These are phyloP conservation scores for Thripadectes ignobilis DNA, from an alignment of 2,797 vertebrate species.

Conservation along the genomic window DNA sequence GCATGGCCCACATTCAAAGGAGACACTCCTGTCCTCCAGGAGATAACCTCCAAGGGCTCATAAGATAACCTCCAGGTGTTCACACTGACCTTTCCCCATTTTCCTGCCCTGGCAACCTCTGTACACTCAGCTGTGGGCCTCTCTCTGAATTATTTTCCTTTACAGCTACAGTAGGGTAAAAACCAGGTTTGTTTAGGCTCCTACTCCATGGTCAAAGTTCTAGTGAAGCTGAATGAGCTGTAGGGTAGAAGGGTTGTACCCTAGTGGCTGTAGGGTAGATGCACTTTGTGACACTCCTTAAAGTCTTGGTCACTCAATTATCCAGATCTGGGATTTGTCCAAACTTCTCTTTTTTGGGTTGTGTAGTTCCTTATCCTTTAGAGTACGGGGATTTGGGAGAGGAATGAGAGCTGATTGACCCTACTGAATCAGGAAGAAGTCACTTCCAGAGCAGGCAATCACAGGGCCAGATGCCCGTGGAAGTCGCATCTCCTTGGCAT, in stretches of 20 bases:
- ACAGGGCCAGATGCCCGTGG: background rate
- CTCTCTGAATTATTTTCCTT: background rate
- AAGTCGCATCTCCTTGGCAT: background rate
- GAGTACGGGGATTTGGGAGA: background rate
- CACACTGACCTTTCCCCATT: background rate
- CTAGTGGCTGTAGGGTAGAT: background rate
- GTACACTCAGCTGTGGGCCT: background rate
- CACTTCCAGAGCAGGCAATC: background rate
- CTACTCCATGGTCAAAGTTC: background rate
- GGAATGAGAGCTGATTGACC: background rate
- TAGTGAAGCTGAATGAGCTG: background rate
- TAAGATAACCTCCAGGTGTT: background rate
- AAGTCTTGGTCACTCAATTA: background rate
- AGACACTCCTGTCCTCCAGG: background rate
- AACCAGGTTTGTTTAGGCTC: background rate
- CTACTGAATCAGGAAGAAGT: background rate
- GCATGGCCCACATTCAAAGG: background rate
- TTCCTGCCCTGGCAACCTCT: background rate
- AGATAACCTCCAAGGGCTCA: background rate
- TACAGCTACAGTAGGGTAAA: background rate
- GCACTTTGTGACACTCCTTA: background rate
- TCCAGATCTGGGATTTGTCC: background rate
- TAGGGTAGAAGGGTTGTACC: no score
- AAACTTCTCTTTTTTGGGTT: background rate
- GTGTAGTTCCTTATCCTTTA: background rate